Conservation (phyloP, 2,797 vertebrate species). For the Otolemur crassicaudatus region DNA sequence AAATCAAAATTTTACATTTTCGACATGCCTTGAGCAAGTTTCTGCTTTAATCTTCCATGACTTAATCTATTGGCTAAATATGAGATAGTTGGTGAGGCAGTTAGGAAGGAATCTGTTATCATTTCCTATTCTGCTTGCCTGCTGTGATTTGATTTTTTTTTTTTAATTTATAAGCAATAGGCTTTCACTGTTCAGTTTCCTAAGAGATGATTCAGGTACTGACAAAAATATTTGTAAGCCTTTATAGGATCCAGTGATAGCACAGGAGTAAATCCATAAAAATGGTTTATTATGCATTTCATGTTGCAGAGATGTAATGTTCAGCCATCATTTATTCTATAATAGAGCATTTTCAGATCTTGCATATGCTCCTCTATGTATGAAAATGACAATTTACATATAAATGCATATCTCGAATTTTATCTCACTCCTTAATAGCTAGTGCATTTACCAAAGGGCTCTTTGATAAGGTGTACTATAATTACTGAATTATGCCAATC, state of each 20-base stretch:
- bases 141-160: constrained; percentile 71
- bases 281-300: constrained; percentile 48
- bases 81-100: constrained; percentile 78
- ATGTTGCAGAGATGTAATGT: background rate
- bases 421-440: background rate
- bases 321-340: constrained; percentile 56
- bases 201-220: constrained; percentile 86
- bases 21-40: constrained; percentile 79
- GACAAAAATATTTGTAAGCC: constrained; percentile 64
- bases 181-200: constrained; percentile 71
- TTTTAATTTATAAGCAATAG: constrained; percentile 69
- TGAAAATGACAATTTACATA: constrained; percentile 39
- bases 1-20: constrained; percentile 81
- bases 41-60: constrained; percentile 85
- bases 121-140: constrained; percentile 77
- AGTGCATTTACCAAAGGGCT: background rate
- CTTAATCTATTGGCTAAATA: constrained; percentile 86
- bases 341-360: constrained; percentile 16
- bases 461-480: constrained; percentile 49
- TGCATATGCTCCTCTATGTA: background rate
- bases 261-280: constrained; percentile 54
- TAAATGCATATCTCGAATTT: constrained; percentile 14
- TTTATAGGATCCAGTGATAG: constrained; percentile 46
- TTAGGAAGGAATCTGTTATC: constrained; percentile 67
- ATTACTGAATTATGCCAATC: constrained; percentile 17